A percentile compares a stretch with the other conserved stretches of the same genome.
phyloP scores from a whole-genome alignment of 2,113 vertebrate species.

The Pampusana beccarii region DNA sequence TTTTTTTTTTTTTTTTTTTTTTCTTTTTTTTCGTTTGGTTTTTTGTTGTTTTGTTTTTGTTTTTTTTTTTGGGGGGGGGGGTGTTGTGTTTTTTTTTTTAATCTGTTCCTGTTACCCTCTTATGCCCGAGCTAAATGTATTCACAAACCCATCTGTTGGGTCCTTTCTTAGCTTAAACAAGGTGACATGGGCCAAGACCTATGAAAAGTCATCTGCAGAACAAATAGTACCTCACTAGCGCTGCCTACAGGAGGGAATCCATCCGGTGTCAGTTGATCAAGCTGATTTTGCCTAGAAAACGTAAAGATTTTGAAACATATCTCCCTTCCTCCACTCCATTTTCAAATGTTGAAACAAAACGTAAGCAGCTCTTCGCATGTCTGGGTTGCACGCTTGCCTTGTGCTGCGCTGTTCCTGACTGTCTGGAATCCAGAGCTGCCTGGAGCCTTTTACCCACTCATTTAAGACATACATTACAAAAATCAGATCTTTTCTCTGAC shows the following conservation, averaged over 20 bases:
- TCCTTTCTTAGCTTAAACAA: constrained; percentile 27
- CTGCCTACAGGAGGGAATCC: neutral
- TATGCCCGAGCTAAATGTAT: constrained; percentile 24
- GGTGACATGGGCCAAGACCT: constrained; percentile 14
- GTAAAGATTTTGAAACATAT: neutral
- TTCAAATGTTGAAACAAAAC: neutral
- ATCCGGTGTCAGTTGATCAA: neutral
- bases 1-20: neutral
- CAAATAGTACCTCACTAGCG: neutral
- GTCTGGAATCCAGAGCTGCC: neutral
- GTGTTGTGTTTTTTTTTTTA: neutral
- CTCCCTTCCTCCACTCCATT: neutral
- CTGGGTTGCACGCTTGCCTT: neutral
- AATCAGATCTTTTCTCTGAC: neutral
- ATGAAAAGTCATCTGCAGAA: neutral
- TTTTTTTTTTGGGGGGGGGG: too few relatives aligned
- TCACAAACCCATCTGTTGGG: constrained; percentile 41
- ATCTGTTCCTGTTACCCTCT: neutral
- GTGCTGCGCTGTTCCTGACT: neutral
- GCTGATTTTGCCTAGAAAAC: neutral
- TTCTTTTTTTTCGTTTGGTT: neutral
- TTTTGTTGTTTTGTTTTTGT: neutral
- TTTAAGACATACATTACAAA: neutral
- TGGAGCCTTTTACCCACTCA: neutral
- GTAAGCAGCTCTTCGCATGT: fast-evolving